Conservation (phyloP, 1,140 invertebrate genomes). For the Akabosia matsudoensis region DNA sequence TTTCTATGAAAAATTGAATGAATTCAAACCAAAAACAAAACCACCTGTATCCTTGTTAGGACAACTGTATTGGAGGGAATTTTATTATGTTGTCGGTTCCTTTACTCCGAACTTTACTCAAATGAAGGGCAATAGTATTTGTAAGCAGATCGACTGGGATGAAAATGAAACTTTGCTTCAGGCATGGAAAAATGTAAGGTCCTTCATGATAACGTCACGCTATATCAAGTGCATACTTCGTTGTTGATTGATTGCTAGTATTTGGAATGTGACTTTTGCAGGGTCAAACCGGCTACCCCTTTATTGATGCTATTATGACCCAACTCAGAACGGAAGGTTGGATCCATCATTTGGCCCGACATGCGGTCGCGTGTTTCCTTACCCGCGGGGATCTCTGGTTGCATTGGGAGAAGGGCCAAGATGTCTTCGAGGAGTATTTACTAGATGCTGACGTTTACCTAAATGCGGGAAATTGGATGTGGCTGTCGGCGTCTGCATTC, state of each 20-base stretch:
- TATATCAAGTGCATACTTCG: no score
- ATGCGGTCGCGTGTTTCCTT: constrained; percentile 70
- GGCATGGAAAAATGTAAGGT: constrained; percentile 59
- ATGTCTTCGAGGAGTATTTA: constrained; percentile 65
- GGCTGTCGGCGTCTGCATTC: constrained; percentile 72
- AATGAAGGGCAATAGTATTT: constrained; percentile 67
- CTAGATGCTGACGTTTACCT: constrained; percentile 73
- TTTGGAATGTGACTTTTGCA: no score
- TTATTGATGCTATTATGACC: constrained; percentile 75
- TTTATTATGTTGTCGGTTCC: constrained; percentile 69
- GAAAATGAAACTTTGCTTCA: constrained; percentile 61
- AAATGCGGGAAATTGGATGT: constrained; percentile 78
- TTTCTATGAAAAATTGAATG: constrained; percentile 63
- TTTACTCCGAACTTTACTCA: constrained; percentile 68
- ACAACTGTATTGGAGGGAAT: constrained; percentile 72
- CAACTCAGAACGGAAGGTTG: constrained; percentile 70
- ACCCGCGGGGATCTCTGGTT: constrained; percentile 64
- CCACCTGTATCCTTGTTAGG: constrained; percentile 62
- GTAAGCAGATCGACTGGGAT: constrained; percentile 70
- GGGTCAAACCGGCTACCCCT: constrained; percentile 71
- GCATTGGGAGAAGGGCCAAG: constrained; percentile 62
- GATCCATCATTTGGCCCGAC: constrained; percentile 71
- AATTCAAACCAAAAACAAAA: constrained; percentile 55
- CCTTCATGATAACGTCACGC: neutral
- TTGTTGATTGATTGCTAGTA: no score